Evolutionary conservation across 2,888 invertebrate species (phyloP), one percentile per base, ranked within the genome.

Genomic region (Tetragonula carbonaria): DNA sequence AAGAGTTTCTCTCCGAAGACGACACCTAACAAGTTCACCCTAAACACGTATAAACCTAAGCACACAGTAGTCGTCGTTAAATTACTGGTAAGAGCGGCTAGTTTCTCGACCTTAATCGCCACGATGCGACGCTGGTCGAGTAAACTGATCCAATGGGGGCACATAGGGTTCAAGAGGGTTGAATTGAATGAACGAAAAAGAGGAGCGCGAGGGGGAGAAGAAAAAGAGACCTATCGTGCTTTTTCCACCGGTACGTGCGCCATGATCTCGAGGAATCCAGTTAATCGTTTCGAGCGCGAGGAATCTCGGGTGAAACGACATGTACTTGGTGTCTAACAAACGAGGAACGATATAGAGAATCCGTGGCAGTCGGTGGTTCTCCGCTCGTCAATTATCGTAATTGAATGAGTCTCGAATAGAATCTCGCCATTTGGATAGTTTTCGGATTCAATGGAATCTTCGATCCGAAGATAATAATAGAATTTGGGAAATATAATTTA

Each of bases 271-370:
- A 75, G 75, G 75, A 82, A 83, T 83, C 72, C 82, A 55, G 82
- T 83, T 83, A 83, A 83, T 83, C 82, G 82, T 82, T 82, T 83
- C 72, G 38, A 72, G 45, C 66, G 50, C 75, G 71, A 50, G 67
- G 72, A 72, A 82, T 81, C 82, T 80, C 74, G 65, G 82, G 55
- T 50, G 66, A 33, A 80, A 70, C 80, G 80, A 82, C 70, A 70
- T 65, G 74, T 80, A 82, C 62, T 45, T 8, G 68, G 18, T 16
- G 62, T 18, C 21, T 8, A 45, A 2, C 50, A 28, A 53, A 28
- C 45, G 16, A 50, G 68, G 50, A 45, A 70, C 74, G 82, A 75
- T 82, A 83, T 75, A 83, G 33, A 67, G 72, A 83, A 83, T 83
- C 82, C 57, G 74, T 50, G 53, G 51, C 51, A 66, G 80, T 55